A percentile compares a stretch with the other conserved stretches of the same genome.
Conservation (phyloP, 1,140 invertebrate species). For the Periplaneta americana region DNA sequence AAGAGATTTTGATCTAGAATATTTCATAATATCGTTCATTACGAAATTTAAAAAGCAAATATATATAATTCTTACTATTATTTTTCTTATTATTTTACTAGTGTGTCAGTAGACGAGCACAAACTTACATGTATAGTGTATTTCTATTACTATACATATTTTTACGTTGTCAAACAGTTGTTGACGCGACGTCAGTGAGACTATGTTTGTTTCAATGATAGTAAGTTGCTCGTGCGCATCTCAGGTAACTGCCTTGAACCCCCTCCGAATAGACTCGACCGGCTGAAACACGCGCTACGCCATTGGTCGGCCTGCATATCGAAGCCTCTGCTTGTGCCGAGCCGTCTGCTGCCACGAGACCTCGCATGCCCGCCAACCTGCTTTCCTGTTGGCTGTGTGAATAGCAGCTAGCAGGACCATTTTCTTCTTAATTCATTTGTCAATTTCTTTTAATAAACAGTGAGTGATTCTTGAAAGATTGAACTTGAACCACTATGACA, state of each 20-base stretch:
- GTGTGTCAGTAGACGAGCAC: too few species aligned
- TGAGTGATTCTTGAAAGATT: not conserved
- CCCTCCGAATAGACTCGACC: not conserved
- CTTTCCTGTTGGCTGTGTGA: not conserved
- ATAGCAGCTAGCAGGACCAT: not conserved
- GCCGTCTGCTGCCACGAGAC: not conserved
- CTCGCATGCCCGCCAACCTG: not conserved
- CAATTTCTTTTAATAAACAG: not conserved
- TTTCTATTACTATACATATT: too few species aligned
- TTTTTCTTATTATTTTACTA: too few species aligned
- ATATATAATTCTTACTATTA: too few species aligned
- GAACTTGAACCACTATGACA: not conserved
- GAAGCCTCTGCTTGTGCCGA: too few species aligned
- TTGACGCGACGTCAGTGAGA: not conserved
- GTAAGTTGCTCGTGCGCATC: not conserved
- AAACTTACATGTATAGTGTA: too few species aligned
- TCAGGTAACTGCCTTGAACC: not conserved
- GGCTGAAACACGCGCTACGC: not conserved
- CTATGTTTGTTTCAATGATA: not conserved
- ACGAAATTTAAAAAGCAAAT: too few species aligned
- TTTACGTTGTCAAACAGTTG: too few species aligned
- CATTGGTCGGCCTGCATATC: not conserved
- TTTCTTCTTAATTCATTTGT: not conserved
- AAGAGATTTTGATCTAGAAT: too few species aligned
- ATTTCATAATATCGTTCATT: too few species aligned